Evolutionary conservation across 2,797 vertebrate genomes (phyloP).

Genomic region (Helostoma temminkii): DNA sequence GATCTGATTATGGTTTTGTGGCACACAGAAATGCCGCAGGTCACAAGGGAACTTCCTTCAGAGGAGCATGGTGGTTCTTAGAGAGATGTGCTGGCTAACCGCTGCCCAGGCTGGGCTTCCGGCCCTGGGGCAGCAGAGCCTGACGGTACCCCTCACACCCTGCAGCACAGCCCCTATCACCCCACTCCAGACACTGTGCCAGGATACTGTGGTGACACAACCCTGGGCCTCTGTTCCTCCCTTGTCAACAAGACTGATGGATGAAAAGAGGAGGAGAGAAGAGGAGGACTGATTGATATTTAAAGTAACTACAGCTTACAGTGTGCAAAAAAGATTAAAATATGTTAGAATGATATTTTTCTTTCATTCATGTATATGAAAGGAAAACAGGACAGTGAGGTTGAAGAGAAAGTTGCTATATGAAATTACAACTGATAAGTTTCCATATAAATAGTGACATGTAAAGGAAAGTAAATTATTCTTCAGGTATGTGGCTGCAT

Average conservation of each 20-base stretch:
- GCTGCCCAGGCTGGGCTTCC: constrained; percentile 82
- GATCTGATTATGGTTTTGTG: constrained; percentile 25
- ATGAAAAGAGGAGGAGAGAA: constrained; percentile 63
- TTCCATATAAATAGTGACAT: constrained; percentile 9
- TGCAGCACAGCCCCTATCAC: constrained; percentile 77
- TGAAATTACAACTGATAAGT: constrained; percentile 9
- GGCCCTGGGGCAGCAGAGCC: constrained; percentile 74
- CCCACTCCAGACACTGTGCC: constrained; percentile 89
- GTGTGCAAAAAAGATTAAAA: not conserved
- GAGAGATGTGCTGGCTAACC: constrained; percentile 82
- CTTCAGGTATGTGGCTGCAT: not conserved
- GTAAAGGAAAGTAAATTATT: not conserved
- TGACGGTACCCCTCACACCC: constrained; percentile 64
- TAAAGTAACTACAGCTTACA: constrained; percentile 6
- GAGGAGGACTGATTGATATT: constrained; percentile 31
- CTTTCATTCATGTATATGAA: not conserved
- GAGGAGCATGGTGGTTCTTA: constrained; percentile 38
- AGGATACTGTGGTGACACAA: constrained; percentile 95
- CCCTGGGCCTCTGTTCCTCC: constrained; percentile 81
- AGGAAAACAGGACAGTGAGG: not conserved
- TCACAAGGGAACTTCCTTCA: constrained; percentile 62
- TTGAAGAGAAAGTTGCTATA: not conserved
- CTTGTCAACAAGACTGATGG: constrained; percentile 80
- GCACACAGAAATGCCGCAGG: constrained; percentile 35
- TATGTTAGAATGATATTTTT: not conserved